These are phyloP conservation scores for Chelon labrosus DNA, from an alignment of 2,797 vertebrate species.

Conservation along the genomic window DNA sequence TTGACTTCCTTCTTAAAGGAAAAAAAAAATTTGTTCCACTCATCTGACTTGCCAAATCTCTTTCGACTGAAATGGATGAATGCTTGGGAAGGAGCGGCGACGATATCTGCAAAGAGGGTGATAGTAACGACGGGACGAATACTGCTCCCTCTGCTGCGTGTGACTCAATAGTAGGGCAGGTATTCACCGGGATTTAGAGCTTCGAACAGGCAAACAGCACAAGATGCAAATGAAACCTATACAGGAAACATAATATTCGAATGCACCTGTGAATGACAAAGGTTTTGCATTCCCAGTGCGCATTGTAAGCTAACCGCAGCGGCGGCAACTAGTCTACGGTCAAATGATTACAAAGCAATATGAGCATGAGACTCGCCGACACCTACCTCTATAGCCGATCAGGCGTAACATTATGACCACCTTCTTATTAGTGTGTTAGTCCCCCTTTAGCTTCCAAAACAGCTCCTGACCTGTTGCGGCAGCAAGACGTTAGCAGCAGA, in stretches of 20 bases:
- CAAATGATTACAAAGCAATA: slow-evolving; percentile 37
- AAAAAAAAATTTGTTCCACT: slow-evolving; percentile 73
- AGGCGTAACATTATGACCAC: slow-evolving; percentile 5
- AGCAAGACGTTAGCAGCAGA: no score
- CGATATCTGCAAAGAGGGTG: slow-evolving; percentile 1
- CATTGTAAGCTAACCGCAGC: slow-evolving; percentile 19
- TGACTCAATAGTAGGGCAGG: no score
- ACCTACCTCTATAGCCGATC: slow-evolving; percentile 31
- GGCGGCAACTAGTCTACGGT: slow-evolving; percentile 23
- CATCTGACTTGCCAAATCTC: slow-evolving; percentile 72
- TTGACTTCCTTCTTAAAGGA: slow-evolving; percentile 84
- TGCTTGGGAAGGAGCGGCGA: slow-evolving; percentile 20
- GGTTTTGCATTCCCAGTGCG: slow-evolving; percentile 39
- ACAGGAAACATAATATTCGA: slow-evolving; percentile 42
- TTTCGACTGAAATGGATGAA: slow-evolving; percentile 48
- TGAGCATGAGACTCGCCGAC: slow-evolving; percentile 5
- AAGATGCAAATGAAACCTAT: slow-evolving; percentile 74
- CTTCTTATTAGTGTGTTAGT: no score
- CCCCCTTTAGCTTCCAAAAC: no score
- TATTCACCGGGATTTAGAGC: slow-evolving; percentile 32
- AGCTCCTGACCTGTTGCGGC: no score
- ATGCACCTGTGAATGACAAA: slow-evolving; percentile 53
- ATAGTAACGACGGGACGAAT: slow-evolving; percentile 17
- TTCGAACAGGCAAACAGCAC: slow-evolving; percentile 63
- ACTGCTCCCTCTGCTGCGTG: slow-evolving; percentile 20